These are phyloP conservation scores for Tupaia chinensis DNA, from an alignment of 2,113 vertebrate species.

Conservation along the genomic window DNA sequence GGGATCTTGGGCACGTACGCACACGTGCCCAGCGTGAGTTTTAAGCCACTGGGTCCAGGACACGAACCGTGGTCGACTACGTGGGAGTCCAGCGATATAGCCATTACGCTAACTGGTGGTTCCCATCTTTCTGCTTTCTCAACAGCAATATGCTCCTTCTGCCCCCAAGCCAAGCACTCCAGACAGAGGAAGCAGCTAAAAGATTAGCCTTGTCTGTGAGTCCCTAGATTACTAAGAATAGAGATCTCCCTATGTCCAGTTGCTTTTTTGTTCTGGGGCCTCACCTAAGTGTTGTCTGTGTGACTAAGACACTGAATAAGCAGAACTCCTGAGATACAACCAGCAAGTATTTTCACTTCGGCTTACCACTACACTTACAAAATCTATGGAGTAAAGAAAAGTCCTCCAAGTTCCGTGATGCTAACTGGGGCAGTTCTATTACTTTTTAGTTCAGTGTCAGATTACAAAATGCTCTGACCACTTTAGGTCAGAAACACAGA, in stretches of 20 bases:
- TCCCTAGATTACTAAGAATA: not conserved
- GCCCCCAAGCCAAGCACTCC: not conserved
- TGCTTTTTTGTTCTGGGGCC: not conserved
- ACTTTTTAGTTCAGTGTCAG: conserved; percentile 9
- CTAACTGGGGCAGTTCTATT: not conserved
- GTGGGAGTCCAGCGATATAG: too few relatives aligned
- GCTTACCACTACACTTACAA: not conserved
- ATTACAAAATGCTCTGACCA: conserved; percentile 2
- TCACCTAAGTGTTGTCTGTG: not conserved
- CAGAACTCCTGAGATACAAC: conserved; percentile 1
- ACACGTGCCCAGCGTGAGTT: too few relatives aligned
- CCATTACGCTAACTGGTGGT: too few relatives aligned
- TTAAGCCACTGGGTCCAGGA: too few relatives aligned
- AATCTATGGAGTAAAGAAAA: not conserved
- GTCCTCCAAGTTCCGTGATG: not conserved
- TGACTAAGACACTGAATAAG: not conserved
- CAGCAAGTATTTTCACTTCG: not conserved
- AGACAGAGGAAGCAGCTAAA: not conserved
- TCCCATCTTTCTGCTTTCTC: not conserved
- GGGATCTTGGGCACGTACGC: too few relatives aligned
- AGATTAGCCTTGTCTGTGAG: not conserved
- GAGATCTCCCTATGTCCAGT: not conserved
- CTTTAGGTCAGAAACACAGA: not conserved
- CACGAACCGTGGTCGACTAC: too few relatives aligned
- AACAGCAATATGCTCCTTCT: not conserved